These are phyloP conservation scores for Leiothrix lutea DNA, from an alignment of 2,113 vertebrate species.

Conservation along the genomic window DNA sequence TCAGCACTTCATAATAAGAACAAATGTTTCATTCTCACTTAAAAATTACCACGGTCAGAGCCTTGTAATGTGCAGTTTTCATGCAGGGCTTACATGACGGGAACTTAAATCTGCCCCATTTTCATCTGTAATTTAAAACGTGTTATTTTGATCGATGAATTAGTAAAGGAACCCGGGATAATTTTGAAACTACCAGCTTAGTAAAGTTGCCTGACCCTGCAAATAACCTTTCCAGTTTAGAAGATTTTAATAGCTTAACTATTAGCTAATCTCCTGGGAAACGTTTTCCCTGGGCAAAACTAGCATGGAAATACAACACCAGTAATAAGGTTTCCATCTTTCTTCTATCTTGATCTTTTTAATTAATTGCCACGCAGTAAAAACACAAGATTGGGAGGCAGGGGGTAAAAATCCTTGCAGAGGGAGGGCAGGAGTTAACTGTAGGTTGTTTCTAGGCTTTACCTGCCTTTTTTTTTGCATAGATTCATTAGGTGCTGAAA, in stretches of 20 bases:
- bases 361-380: slow-evolving; percentile 58
- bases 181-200: slow-evolving; percentile 58
- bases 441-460: not conserved
- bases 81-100: slow-evolving; percentile 3
- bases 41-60: slow-evolving; percentile 5
- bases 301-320: slow-evolving; percentile 39
- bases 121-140: slow-evolving; percentile 65
- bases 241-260: slow-evolving; percentile 66
- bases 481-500: slow-evolving; percentile 74
- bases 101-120: slow-evolving; percentile 44
- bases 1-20: slow-evolving; percentile 50
- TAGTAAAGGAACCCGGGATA: slow-evolving; percentile 44
- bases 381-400: not conserved
- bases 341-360: slow-evolving; percentile 54
- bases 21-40: slow-evolving; percentile 58
- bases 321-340: slow-evolving; percentile 56
- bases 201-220: slow-evolving; percentile 50
- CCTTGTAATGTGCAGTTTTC: slow-evolving; percentile 40
- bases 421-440: slow-evolving; percentile 18
- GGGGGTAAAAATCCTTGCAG: not conserved
- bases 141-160: slow-evolving; percentile 67
- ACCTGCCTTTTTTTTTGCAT: slow-evolving; percentile 46
- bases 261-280: slow-evolving; percentile 59
- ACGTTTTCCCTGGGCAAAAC: slow-evolving; percentile 33
- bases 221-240: slow-evolving; percentile 58